Evolutionary conservation across 2,888 invertebrate species (phyloP).

Genomic region (Apeira syringaria): DNA sequence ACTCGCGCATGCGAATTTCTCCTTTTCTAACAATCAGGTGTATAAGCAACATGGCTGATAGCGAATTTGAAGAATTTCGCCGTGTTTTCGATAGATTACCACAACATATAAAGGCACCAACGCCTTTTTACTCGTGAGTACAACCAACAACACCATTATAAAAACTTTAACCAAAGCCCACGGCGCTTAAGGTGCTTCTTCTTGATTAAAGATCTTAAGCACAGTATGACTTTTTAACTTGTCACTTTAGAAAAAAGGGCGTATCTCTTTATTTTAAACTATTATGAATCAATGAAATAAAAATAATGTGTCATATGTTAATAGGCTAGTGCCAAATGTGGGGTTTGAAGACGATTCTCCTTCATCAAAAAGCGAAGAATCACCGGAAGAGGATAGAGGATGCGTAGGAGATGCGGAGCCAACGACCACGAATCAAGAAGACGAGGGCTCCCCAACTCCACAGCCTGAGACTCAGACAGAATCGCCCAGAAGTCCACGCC

Average conservation of each 20-base stretch:
- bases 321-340: constrained; percentile 93
- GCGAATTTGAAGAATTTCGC: constrained; percentile 96
- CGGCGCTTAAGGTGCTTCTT: background rate
- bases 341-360: constrained; percentile 92
- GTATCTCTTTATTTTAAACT: constrained; percentile 6
- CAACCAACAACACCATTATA: constrained; percentile 24
- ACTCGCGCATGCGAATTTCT: constrained; percentile 64
- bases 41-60: constrained; percentile 92
- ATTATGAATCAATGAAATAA: background rate
- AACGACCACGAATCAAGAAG: constrained; percentile 43
- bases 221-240: constrained; percentile 27
- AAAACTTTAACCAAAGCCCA: background rate
- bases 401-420: constrained; percentile 81
- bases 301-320: constrained; percentile 25
- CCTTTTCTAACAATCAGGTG: constrained; percentile 87
- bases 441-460: constrained; percentile 51
- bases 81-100: constrained; percentile 92
- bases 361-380: constrained; percentile 89
- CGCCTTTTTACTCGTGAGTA: constrained; percentile 96
- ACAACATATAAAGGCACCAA: constrained; percentile 90
- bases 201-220: constrained; percentile 17
- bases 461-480: constrained; percentile 52
- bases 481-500: constrained; percentile 60
- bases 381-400: constrained; percentile 85
- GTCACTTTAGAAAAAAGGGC: constrained; percentile 38